Evolutionary conservation across 1,140 invertebrate genomes (phyloP), one percentile per base, ranked within the genome.

Genomic region (Cyphomyrmex costatus): DNA sequence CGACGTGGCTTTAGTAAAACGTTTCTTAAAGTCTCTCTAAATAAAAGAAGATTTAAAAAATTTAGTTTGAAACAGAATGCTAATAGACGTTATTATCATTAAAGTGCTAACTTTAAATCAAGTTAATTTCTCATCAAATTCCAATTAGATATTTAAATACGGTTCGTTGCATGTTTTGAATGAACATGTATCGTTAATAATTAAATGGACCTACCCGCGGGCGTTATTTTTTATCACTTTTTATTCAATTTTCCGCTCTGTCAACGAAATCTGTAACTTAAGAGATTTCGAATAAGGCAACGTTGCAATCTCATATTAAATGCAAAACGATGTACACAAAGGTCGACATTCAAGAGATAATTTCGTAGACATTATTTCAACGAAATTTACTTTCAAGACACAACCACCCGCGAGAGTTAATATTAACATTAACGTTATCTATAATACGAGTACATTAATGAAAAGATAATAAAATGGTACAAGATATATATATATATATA

Each of bases 181-280:
- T n/a, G 21, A 71, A 71, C 21, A 49, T 27, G 16, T 71, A 51
- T 71, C 27, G 49, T 51, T 71, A 71, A 71, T 71, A 24, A 16
- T 21, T 24, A 2, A 51, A 4, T 42, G 24, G 16, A 27, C 42
- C 8, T 42, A 42, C 10, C 6, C 42, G 42, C 21, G 68, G 24
- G 16, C 21, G 65, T 68, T 49, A 46, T 27, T 71, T 71, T 71
- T 27, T 49, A 4, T 49, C 8, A 42, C 24, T 30, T 51, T 71
- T 71, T 71, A 71, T 71, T 71, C 46, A 71, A 71, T 49, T 46
- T 71, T 46, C 36, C 65, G 65, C 65, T 68, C 65, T 7, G 65
- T 5, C 12, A 21, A 21, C 65, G 21, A 71, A 71, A 71, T 71
- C 16, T 6, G 7, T 51, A 49, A 71, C 24, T 51, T 51, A 7